Percentiles rank a stretch among this genome's conserved stretches.
Evolutionary conservation across 2,888 invertebrate genomes (phyloP).

Genomic region (Schizotus pectinicornis): DNA sequence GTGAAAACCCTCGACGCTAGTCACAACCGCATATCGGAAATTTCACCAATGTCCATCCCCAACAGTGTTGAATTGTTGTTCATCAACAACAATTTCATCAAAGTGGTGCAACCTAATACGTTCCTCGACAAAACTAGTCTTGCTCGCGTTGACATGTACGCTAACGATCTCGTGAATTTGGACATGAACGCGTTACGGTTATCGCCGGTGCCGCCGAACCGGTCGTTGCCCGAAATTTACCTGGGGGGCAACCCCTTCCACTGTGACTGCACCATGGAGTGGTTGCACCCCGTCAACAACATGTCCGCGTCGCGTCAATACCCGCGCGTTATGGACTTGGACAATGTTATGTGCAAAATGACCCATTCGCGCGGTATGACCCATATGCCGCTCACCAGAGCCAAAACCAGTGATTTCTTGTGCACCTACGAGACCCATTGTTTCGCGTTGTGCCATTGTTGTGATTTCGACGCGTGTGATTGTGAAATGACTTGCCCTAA

Average conservation of each 20-base stretch:
- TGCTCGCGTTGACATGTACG: constrained; percentile 88
- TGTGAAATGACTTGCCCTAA: constrained; percentile 96
- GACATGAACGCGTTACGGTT: constrained; percentile 82
- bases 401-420: constrained; percentile 84
- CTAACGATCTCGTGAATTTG: constrained; percentile 83
- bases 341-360: constrained; percentile 87
- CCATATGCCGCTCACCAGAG: constrained; percentile 76
- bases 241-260: constrained; percentile 92
- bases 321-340: constrained; percentile 87
- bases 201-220: constrained; percentile 74
- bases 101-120: constrained; percentile 81
- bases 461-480: constrained; percentile 95
- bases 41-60: constrained; percentile 84
- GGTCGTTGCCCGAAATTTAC: constrained; percentile 85
- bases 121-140: constrained; percentile 85
- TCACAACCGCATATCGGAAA: constrained; percentile 84
- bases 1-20: constrained; percentile 88
- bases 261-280: constrained; percentile 95
- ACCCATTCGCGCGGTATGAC: constrained; percentile 82
- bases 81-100: constrained; percentile 88
- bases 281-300: constrained; percentile 89
- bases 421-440: constrained; percentile 93
- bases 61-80: constrained; percentile 87
- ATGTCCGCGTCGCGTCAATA: constrained; percentile 83
- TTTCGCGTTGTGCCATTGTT: constrained; percentile 93